A percentile compares a stretch with the other conserved stretches of the same genome.
phyloP scores from a whole-genome alignment of 2,797 vertebrate genomes.

The Gymnoscopelus microlampas region DNA sequence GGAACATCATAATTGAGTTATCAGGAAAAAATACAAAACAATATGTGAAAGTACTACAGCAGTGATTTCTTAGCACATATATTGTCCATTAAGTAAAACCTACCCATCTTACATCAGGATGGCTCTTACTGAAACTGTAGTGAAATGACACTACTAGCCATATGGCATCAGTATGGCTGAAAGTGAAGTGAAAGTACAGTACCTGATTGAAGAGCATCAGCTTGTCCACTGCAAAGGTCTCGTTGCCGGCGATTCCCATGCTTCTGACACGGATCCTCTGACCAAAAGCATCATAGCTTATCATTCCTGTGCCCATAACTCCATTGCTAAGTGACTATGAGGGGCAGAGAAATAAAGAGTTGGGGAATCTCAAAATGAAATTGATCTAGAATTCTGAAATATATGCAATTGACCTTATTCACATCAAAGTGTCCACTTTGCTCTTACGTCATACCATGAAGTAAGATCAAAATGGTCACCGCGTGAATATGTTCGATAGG shows the following conservation, averaged over 20 bases:
- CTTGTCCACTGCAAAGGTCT: conserved; percentile 21
- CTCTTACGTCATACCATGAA: not conserved
- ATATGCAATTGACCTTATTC: not conserved
- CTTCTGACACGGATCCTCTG: conserved; percentile 35
- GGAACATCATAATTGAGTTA: too few species aligned
- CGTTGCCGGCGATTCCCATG: fast-evolving
- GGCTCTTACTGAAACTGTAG: too few species aligned
- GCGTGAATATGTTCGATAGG: not conserved
- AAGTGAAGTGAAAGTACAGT: not conserved
- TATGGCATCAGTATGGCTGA: too few species aligned
- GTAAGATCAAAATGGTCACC: too few species aligned
- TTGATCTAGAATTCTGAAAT: not conserved
- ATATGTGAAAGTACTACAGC: too few species aligned
- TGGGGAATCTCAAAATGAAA: not conserved
- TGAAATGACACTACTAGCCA: too few species aligned
- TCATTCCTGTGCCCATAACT: conserved; percentile 16
- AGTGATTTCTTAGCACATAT: too few species aligned
- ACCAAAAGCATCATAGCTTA: conserved; percentile 45
- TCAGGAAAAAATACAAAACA: too few species aligned
- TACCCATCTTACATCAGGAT: too few species aligned
- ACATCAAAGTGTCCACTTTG: too few species aligned
- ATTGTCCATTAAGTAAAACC: too few species aligned
- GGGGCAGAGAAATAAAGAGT: too few species aligned
- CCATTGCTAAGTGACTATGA: not conserved
- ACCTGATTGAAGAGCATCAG: conserved; percentile 58